Evolutionary conservation across 2,888 invertebrate species (phyloP).

Genomic region (Platycnemis pennipes): DNA sequence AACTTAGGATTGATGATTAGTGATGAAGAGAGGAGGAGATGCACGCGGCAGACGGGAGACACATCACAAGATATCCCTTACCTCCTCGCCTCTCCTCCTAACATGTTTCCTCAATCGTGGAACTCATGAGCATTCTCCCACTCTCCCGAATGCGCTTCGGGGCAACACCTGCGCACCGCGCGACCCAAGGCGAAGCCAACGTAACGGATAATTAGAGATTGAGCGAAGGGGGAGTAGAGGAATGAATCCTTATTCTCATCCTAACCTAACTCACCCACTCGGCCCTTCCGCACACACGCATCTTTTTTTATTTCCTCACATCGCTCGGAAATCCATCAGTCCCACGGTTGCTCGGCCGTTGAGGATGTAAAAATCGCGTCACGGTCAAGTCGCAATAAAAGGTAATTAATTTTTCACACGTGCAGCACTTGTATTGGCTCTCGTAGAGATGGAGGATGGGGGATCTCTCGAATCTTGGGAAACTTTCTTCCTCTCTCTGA

Average conservation of each 20-base stretch:
- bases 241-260: neutral
- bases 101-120: neutral
- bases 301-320: neutral
- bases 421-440: neutral
- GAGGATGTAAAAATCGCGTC: neutral
- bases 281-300: neutral
- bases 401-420: neutral
- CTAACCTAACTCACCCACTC: neutral
- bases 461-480: neutral
- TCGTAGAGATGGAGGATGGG: neutral
- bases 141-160: neutral
- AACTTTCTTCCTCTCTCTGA: neutral
- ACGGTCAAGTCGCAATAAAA: conserved; percentile 21
- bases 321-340: neutral
- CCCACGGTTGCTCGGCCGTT: neutral
- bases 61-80: neutral
- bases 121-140: neutral
- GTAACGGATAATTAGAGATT: conserved; percentile 17
- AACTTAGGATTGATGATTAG: no score
- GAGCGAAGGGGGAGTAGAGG: neutral
- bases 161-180: conserved; percentile 12
- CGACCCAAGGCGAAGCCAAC: neutral
- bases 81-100: neutral
- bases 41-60: neutral
- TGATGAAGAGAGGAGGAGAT: no score